A percentile compares a stretch with the other conserved stretches of the same genome.
These are phyloP conservation scores for Triops cancriformis DNA, from an alignment of 1,140 invertebrate species.

Conservation along the genomic window DNA sequence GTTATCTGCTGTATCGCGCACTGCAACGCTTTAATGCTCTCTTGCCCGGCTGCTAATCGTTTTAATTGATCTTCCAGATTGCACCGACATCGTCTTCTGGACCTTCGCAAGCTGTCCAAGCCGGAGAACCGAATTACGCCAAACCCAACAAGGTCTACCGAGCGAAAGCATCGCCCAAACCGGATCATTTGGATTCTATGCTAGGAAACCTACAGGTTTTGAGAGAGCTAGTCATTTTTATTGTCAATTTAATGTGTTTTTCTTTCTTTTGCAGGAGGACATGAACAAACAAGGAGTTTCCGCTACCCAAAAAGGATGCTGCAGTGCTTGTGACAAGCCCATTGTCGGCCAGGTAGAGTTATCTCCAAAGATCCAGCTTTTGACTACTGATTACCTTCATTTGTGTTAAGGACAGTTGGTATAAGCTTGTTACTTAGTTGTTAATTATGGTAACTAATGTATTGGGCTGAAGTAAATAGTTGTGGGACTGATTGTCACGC, in stretches of 20 bases:
- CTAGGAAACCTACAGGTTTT: slow-evolving; percentile 68
- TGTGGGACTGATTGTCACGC: no score
- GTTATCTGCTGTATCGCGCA: no score
- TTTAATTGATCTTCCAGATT: slow-evolving; percentile 12
- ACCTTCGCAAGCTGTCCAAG: slow-evolving; percentile 16
- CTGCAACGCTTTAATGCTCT: background rate
- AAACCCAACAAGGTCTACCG: slow-evolving; percentile 54
- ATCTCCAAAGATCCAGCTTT: background rate
- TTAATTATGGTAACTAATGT: background rate
- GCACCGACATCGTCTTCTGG: background rate
- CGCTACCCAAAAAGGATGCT: slow-evolving; percentile 95
- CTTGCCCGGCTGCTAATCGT: background rate
- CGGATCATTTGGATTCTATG: slow-evolving; percentile 78
- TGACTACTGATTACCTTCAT: slow-evolving; percentile 29
- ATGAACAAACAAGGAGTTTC: slow-evolving; percentile 96
- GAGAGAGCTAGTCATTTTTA: background rate
- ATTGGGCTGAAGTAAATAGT: background rate
- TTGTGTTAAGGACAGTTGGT: background rate
- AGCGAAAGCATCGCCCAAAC: slow-evolving; percentile 35
- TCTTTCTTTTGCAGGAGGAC: slow-evolving; percentile 52
- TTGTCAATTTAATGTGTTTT: slow-evolving; percentile 22
- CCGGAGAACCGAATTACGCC: slow-evolving; percentile 58
- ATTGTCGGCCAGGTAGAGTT: slow-evolving; percentile 84
- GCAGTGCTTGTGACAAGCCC: slow-evolving; percentile 93
- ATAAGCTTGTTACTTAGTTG: background rate